Evolutionary conservation across 2,888 invertebrate species (phyloP).

Genomic region (Flabesymbios commensalis): DNA sequence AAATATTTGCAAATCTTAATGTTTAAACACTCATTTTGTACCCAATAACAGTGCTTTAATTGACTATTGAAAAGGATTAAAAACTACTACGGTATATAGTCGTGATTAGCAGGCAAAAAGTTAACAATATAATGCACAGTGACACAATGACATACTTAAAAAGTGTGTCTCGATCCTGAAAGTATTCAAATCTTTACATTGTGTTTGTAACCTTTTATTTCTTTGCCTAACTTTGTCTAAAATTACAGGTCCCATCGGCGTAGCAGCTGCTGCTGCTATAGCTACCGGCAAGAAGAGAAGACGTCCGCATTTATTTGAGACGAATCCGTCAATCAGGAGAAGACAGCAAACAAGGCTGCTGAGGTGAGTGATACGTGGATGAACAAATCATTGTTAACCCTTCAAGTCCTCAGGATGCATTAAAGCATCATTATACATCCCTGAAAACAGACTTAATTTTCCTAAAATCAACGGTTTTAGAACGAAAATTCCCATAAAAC

Average conservation of each 20-base stretch:
- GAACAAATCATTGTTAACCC: too few relatives aligned
- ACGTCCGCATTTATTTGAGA: conserved; percentile 93
- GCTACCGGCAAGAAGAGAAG: conserved; percentile 91
- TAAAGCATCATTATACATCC: too few relatives aligned
- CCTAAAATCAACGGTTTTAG: too few relatives aligned
- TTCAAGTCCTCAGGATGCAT: too few relatives aligned
- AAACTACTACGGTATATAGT: too few relatives aligned
- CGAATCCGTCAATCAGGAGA: conserved; percentile 94
- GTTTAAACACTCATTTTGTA: too few relatives aligned
- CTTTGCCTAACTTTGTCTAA: background rate
- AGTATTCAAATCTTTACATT: background rate
- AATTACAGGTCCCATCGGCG: conserved; percentile 85
- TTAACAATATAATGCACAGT: background rate
- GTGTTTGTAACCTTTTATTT: background rate
- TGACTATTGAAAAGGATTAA: too few relatives aligned
- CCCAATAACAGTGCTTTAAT: too few relatives aligned
- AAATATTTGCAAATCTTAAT: too few relatives aligned
- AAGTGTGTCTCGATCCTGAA: background rate
- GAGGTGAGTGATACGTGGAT: too few relatives aligned
- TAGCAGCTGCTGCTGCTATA: conserved; percentile 95
- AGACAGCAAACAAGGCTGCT: conserved; percentile 91
- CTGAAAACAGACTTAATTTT: too few relatives aligned
- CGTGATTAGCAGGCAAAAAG: background rate
- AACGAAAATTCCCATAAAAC: too few relatives aligned
- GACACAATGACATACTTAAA: background rate